Evolutionary conservation across 2,888 invertebrate genomes (phyloP), one percentile per base, ranked within the genome.

Genomic region (Parapristionchus giblindavisi): DNA sequence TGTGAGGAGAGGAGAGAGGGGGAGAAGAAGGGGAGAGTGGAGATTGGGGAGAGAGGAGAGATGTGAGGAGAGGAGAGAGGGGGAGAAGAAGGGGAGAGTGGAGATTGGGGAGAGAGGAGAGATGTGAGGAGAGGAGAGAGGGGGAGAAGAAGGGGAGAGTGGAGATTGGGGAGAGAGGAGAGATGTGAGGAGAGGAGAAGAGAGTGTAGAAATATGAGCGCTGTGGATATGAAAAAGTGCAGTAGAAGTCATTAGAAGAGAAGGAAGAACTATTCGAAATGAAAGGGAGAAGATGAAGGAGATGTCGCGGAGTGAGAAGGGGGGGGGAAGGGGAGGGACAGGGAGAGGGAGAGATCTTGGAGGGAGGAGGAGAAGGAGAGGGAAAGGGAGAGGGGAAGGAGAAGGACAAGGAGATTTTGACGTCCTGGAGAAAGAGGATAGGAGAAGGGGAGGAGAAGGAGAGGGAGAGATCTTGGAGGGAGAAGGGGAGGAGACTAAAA

Each of bases 31-130:
- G n/a, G n/a, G n/a, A n/a, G n/a, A n/a, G n/a, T n/a, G n/a, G n/a
- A n/a, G n/a, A n/a, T n/a, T n/a, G n/a, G n/a, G n/a, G n/a, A n/a
- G n/a, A n/a, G n/a, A n/a, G n/a, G n/a, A n/a, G n/a, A n/a, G n/a
- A n/a, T n/a, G n/a, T n/a, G n/a, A n/a, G n/a, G n/a, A n/a, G n/a
- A n/a, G n/a, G n/a, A n/a, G n/a, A n/a, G n/a, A n/a, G n/a, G n/a
- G n/a, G n/a, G n/a, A n/a, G n/a, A n/a, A n/a, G n/a, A n/a, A n/a
- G n/a, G n/a, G n/a, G n/a, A n/a, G n/a, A n/a, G n/a, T n/a, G 63
- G 68, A 54, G 54, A 24, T 4, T 34, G 70, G 52, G 38, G 40
- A 54, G 71, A 77, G 52, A 27, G n/a, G n/a, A n/a, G n/a, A n/a
- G n/a, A n/a, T n/a, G n/a, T n/a, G n/a, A n/a, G n/a, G n/a, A n/a